These are phyloP conservation scores for Zoanthus sociatus DNA, from an alignment of 92 coral and sea anemone species.

Conservation along the genomic window DNA sequence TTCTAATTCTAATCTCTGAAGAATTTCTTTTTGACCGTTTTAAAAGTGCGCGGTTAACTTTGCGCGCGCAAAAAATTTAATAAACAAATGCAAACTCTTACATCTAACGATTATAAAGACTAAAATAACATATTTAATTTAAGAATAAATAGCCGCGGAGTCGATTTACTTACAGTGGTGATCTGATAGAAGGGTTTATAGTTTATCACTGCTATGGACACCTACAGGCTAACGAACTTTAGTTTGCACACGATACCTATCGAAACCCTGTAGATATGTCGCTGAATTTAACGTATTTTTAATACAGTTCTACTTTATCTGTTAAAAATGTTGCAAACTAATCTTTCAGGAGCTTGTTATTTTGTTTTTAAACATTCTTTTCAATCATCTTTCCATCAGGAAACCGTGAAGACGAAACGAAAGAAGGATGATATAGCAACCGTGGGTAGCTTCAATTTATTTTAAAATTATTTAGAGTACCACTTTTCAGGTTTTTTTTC, in stretches of 20 bases:
- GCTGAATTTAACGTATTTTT: background rate
- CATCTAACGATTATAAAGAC: no score
- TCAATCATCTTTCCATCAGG: slow-evolving; percentile 6
- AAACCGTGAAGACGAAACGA: slow-evolving; percentile 29
- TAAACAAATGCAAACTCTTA: no score
- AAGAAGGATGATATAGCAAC: slow-evolving; percentile 13
- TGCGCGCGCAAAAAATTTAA: no score
- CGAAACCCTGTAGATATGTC: background rate
- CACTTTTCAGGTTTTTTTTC: no score
- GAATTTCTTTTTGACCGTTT: no score
- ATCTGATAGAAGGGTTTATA: background rate
- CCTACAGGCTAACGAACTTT: background rate
- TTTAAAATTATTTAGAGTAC: background rate
- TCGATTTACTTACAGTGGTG: background rate
- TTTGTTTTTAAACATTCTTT: background rate
- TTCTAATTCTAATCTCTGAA: no score
- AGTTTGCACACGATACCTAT: background rate
- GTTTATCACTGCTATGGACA: background rate
- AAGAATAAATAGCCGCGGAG: no score
- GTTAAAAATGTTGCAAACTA: background rate
- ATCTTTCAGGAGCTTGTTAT: background rate
- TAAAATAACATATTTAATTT: no score
- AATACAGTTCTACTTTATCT: no score
- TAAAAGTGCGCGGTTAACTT: no score
- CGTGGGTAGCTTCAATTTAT: slow-evolving; percentile 3